A percentile compares a stretch with the other conserved stretches of the same genome.
Evolutionary conservation across 2,888 invertebrate genomes (phyloP).

Genomic region (Oxytorus armatus): DNA sequence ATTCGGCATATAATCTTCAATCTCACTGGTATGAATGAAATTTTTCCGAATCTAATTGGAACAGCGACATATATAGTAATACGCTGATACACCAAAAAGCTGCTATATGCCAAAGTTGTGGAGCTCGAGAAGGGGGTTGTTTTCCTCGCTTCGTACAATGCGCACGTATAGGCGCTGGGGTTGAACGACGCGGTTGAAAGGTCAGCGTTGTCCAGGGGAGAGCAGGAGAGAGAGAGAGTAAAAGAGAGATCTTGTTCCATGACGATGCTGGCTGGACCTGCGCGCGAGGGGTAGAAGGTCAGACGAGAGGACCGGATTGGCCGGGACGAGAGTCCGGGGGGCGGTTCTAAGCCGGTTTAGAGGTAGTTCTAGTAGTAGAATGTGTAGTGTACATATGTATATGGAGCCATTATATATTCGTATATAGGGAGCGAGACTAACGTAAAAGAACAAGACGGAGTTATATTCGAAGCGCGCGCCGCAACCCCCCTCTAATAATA

Average conservation of each 20-base stretch:
- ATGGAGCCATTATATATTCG: background rate
- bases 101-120: constrained; percentile 14
- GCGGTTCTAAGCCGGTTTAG: constrained; percentile 83
- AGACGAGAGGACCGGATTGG: constrained; percentile 80
- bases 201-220: constrained; percentile 64
- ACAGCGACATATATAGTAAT: constrained; percentile 8
- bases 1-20: too few species aligned
- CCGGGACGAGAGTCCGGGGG: constrained; percentile 79
- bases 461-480: constrained; percentile 29
- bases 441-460: constrained; percentile 38
- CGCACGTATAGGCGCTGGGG: constrained; percentile 23
- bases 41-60: constrained; percentile 4
- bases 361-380: constrained; percentile 71
- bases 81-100: constrained; percentile 1
- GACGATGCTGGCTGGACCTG: constrained; percentile 76
- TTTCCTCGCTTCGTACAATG: constrained; percentile 36
- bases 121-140: too few species aligned
- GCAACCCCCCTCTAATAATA: constrained; percentile 59
- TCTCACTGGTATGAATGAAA: background rate
- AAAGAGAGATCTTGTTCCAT: constrained; percentile 57
- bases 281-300: constrained; percentile 78
- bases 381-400: constrained; percentile 8
- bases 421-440: constrained; percentile 20
- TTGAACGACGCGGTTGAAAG: constrained; percentile 63
- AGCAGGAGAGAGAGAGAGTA: constrained; percentile 21